Evolutionary conservation across 2,113 vertebrate species (phyloP).

Genomic region (Rousettus leschenaultii): DNA sequence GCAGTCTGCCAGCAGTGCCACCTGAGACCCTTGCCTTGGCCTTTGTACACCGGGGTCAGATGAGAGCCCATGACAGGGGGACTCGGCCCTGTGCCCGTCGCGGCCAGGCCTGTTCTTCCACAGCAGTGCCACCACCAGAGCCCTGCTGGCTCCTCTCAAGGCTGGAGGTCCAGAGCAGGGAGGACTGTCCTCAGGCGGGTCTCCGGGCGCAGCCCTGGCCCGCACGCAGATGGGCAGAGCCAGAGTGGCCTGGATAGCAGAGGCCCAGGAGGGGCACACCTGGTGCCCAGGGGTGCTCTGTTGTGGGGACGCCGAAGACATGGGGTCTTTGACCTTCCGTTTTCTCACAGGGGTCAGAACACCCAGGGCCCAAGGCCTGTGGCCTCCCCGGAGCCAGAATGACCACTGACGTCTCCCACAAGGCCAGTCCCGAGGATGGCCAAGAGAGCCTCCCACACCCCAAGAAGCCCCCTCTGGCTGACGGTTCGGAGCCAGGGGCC

Average conservation of each 20-base stretch:
- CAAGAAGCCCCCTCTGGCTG: slow-evolving; percentile 85
- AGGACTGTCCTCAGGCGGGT: neutral
- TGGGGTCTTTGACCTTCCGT: neutral
- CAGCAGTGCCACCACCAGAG: neutral
- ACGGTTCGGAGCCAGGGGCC: slow-evolving; percentile 75
- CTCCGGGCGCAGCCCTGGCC: neutral
- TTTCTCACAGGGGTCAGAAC: slow-evolving; percentile 77
- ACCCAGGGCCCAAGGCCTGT: slow-evolving; percentile 65
- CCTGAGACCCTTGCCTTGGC: accelerated
- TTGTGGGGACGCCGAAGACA: too few species aligned
- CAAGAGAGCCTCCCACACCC: slow-evolving; percentile 85
- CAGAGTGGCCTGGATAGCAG: neutral
- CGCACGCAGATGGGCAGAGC: neutral
- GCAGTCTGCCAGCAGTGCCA: accelerated
- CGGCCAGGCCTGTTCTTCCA: neutral
- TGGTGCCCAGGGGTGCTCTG: neutral
- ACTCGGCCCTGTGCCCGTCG: neutral
- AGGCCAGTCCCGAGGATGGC: slow-evolving; percentile 88
- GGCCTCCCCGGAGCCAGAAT: slow-evolving; percentile 80
- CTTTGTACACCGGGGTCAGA: neutral
- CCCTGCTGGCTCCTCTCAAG: neutral
- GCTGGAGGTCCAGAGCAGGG: neutral
- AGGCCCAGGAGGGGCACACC: neutral
- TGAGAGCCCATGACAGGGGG: neutral
- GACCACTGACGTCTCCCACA: slow-evolving; percentile 91